Base-by-base conservation (phyloP, 2,113 vertebrate species). In the Ascaphus truei region DNA sequence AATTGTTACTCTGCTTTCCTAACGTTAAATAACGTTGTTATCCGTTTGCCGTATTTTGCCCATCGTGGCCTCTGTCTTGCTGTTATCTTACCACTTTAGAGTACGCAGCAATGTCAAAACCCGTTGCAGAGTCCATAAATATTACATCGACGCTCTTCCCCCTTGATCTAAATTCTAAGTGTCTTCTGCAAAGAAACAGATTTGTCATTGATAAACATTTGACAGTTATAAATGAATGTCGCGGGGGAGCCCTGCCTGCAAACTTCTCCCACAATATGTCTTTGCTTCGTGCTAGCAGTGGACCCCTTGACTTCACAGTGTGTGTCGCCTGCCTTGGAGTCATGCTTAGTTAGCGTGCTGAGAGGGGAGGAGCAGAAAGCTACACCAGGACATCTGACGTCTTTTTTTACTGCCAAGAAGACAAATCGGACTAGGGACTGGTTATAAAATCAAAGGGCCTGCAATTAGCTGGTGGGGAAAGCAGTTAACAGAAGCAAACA, bases 171-270 rank as follows among this genome's bases (percentile, higher is more conserved):
- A 30, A 69, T 69, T 47, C 56, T 30, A 23, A 60, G 48, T 69
- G 66, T 60, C 66, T 60, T 69, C 56, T 56, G 29, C 15, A 37
- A 39, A 41, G 56, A 51, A 59, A 68, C 56, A 69, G 66, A 69
- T 69, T 60, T 77, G 72, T 76, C 79, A 83, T 79, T 84, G 73
- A 80, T 82, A 80, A 86, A 83, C 77, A 73, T 78, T 80, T 85
- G 82, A 84, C 82, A 77, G 73, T 81, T 85, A 83, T 75, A 85
- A 79, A 85, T 79, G 1, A 77, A 76, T 78, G 81, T 80, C 78
- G 73, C 13, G 1, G 78, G n/a, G 82, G 81, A 76, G 18, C 53
- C 68, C 10, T 48, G 71, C 77, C 76, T 85, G 74, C 0, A 20
- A 79, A 75, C 73, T 56, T 55, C 62, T 74, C 48, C 66, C 73